Evolutionary conservation across 2,888 invertebrate genomes (phyloP).

Genomic region (Apoderus coryli): DNA sequence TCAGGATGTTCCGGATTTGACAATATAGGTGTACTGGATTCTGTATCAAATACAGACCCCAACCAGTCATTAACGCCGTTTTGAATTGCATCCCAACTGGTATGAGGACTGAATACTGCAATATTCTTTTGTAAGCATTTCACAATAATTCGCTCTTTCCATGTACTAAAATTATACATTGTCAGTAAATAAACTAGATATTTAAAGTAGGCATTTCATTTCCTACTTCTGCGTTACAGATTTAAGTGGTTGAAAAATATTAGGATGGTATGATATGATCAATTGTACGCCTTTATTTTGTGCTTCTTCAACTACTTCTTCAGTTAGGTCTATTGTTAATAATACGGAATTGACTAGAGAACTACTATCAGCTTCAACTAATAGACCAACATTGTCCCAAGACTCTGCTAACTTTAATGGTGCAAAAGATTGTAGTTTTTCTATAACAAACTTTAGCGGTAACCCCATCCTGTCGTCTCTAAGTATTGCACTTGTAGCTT

Average conservation of each 20-base stretch:
- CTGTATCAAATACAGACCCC: slow-evolving; percentile 46
- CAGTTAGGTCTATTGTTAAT: slow-evolving; percentile 86
- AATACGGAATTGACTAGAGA: slow-evolving; percentile 48
- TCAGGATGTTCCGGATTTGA: slow-evolving; percentile 29
- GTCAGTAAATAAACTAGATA: no score
- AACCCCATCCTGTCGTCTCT: no score
- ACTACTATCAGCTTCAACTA: slow-evolving; percentile 57
- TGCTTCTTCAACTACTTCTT: slow-evolving; percentile 74
- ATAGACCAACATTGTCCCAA: slow-evolving; percentile 92
- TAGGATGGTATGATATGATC: slow-evolving; percentile 92
- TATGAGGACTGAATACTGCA: slow-evolving; percentile 87
- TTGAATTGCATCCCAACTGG: slow-evolving; percentile 68
- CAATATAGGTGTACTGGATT: slow-evolving; percentile 20
- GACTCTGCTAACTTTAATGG: slow-evolving; percentile 56
- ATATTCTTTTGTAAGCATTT: slow-evolving; percentile 72
- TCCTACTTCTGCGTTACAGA: slow-evolving; percentile 58
- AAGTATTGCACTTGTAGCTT: no score
- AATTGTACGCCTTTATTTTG: slow-evolving; percentile 50
- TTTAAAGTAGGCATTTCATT: background rate
- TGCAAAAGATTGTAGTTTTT: slow-evolving; percentile 52
- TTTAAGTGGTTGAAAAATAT: slow-evolving; percentile 76
- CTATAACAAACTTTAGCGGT: no score
- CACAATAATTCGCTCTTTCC: slow-evolving; percentile 69
- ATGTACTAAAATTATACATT: slow-evolving; percentile 44
- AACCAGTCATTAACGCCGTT: slow-evolving; percentile 92